phyloP scores from a whole-genome alignment of 2,888 invertebrate genomes.

The Plagodis dolabraria region DNA sequence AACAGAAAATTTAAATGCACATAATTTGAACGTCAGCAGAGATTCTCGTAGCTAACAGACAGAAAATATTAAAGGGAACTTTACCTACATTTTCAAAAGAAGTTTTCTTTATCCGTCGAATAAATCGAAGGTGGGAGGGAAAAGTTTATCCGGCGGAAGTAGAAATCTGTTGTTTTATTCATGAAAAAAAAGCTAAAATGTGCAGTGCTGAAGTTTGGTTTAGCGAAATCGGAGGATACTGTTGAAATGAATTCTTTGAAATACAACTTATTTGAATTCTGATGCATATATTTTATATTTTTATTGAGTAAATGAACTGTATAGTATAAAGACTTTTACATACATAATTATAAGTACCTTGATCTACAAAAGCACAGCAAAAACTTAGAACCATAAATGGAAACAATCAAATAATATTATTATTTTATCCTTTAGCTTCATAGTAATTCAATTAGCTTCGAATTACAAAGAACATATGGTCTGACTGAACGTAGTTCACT shows the following conservation, averaged over 20 bases:
- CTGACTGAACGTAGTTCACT: too few species aligned
- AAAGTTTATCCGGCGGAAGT: slow-evolving; percentile 74
- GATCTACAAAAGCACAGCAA: too few species aligned
- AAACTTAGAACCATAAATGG: too few species aligned
- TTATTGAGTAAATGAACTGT: too few species aligned
- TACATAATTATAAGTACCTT: too few species aligned
- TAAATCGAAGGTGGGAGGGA: slow-evolving; percentile 84
- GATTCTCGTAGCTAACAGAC: slow-evolving; percentile 68
- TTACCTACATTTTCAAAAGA: slow-evolving; percentile 81
- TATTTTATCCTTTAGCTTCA: too few species aligned
- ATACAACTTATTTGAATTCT: background rate
- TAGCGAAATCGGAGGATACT: background rate
- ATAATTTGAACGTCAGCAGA: slow-evolving; percentile 70
- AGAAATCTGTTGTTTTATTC: slow-evolving; percentile 84
- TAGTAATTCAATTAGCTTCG: too few species aligned
- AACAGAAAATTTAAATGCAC: slow-evolving; percentile 69
- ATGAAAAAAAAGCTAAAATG: slow-evolving; percentile 68
- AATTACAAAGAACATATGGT: too few species aligned
- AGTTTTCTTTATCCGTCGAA: slow-evolving; percentile 82
- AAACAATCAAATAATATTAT: too few species aligned
- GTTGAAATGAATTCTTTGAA: background rate
- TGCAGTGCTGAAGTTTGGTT: slow-evolving; percentile 30
- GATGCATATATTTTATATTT: too few species aligned
- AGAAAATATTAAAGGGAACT: slow-evolving; percentile 81
- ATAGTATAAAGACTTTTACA: too few species aligned